Evolutionary conservation across 2,888 invertebrate genomes (phyloP), one percentile per base, ranked within the genome.

Genomic region (Epinotia brunnichana): DNA sequence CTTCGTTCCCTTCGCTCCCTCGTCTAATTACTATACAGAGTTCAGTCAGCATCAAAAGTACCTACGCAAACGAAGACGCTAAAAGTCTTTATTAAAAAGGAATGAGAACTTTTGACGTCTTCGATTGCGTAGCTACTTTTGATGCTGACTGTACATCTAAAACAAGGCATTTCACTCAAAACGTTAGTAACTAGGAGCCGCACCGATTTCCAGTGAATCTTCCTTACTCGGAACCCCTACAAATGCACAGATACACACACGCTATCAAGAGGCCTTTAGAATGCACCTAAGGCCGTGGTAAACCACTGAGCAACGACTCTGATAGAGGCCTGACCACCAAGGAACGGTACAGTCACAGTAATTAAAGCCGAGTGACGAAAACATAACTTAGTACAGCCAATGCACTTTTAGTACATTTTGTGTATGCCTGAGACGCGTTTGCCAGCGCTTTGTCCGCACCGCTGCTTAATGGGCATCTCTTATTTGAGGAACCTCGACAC

Each of bases 271-370:
- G 15, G n/a, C 48, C n/a, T 48, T 7, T n/a, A 48, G 48, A 48
- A 48, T 48, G n/a, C 48, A n/a, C 48, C 48, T 48, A 7, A 48
- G 35, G 35, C 35, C 7, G 48, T n/a, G 5, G n/a, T 48, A 5
- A 48, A 48, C 48, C n/a, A 48, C 15, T 48, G n/a, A 1, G n/a
- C 48, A 48, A 48, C 35, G 9, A 35, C n/a, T 48, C 44, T 48
- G 15, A n/a, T n/a, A 5, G n/a, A 48, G 48, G 1, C 48, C n/a
- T 48, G 48, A 48, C 48, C 48, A 48, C 15, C n/a, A 48, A 48
- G 48, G 48, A 48, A n/a, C 13, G 48, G 48, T 48, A n/a, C 48
- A 48, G 48, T 48, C 48, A n/a, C 48, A 48, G 48, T 48, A 48
- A 48, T 48, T 48, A 48, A 48, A 48, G 48, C n/a, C 5, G 3